phyloP scores from a whole-genome alignment of 2,888 invertebrate genomes.

The Eupsilia transversa region DNA sequence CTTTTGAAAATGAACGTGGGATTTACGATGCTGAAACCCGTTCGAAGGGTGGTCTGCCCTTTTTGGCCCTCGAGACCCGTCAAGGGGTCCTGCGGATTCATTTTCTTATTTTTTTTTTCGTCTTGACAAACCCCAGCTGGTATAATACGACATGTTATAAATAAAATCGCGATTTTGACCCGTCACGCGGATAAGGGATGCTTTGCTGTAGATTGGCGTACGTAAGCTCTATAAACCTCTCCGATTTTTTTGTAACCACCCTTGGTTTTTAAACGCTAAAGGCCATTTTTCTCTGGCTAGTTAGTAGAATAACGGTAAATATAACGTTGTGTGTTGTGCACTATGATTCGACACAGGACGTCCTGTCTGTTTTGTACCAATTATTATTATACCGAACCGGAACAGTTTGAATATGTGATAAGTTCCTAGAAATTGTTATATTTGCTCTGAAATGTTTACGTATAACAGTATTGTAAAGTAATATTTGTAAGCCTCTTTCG shows the following conservation, averaged over 20 bases:
- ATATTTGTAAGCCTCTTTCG: conserved; percentile 18
- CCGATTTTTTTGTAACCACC: conserved; percentile 5
- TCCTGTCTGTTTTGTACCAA: conserved; percentile 89
- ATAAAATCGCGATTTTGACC: conserved; percentile 90
- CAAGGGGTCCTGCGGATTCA: conserved; percentile 81
- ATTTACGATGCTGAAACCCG: conserved; percentile 89
- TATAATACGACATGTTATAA: conserved; percentile 88
- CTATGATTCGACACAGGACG: conserved; percentile 87
- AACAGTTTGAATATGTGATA: conserved; percentile 81
- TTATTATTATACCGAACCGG: conserved; percentile 87
- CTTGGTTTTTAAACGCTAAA: conserved; percentile 59
- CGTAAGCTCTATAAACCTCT: conserved; percentile 41
- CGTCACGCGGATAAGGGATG: conserved; percentile 88
- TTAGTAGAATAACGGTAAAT: conserved; percentile 63
- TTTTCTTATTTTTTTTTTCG: conserved; percentile 88
- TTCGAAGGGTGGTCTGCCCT: conserved; percentile 87
- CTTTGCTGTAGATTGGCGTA: conserved; percentile 79
- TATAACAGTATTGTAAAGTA: conserved; percentile 25
- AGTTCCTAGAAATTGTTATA: conserved; percentile 57
- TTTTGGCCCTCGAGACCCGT: conserved; percentile 74
- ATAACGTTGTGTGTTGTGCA: conserved; percentile 71
- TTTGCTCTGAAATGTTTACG: conserved; percentile 43
- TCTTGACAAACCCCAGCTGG: conserved; percentile 90
- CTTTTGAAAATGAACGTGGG: conserved; percentile 89
- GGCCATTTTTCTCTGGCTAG: conserved; percentile 62